Percentiles rank a stretch among this genome's conserved stretches.
phyloP scores from a whole-genome alignment of 2,888 invertebrate species.

The Mythimna ferrago region DNA sequence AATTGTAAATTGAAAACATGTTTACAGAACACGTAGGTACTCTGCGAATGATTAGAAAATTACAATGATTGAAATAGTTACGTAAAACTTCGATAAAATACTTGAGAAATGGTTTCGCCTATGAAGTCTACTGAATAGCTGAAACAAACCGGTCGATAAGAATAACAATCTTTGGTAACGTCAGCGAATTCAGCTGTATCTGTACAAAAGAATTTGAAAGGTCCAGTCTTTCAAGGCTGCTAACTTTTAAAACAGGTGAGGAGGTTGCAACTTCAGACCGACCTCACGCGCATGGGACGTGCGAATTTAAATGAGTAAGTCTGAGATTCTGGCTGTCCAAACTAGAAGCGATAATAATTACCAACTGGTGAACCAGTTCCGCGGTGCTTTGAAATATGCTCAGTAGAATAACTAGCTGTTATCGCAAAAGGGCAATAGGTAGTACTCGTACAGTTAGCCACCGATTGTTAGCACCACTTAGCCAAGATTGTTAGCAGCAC shows the following conservation, averaged over 20 bases:
- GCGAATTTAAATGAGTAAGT: conserved; percentile 11
- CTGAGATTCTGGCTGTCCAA: conserved; percentile 3
- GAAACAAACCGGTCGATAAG: conserved; percentile 6
- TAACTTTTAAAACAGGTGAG: conserved; percentile 34
- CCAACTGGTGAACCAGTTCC: not conserved
- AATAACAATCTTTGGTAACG: not conserved
- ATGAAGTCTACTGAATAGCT: not conserved
- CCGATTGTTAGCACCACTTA: conserved; percentile 23
- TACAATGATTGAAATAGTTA: not conserved
- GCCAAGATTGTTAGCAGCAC: conserved; percentile 4
- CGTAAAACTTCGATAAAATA: conserved; percentile 13
- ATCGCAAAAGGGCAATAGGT: conserved; percentile 8
- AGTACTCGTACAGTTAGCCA: conserved; percentile 1
- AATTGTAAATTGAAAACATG: conserved; percentile 31
- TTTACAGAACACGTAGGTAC: conserved; percentile 21
- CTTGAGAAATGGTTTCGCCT: conserved; percentile 8
- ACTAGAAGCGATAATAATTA: conserved; percentile 5
- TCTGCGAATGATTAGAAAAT: conserved; percentile 13
- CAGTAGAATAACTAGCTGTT: conserved; percentile 8
- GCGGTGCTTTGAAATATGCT: not conserved
- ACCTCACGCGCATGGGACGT: conserved; percentile 20
- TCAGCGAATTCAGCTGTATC: conserved; percentile 7
- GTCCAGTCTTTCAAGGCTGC: conserved; percentile 47
- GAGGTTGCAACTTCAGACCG: conserved; percentile 15
- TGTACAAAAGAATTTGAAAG: conserved; percentile 46